Conservation (phyloP, 1,140 invertebrate species). For the Drosophila sp. region DNA sequence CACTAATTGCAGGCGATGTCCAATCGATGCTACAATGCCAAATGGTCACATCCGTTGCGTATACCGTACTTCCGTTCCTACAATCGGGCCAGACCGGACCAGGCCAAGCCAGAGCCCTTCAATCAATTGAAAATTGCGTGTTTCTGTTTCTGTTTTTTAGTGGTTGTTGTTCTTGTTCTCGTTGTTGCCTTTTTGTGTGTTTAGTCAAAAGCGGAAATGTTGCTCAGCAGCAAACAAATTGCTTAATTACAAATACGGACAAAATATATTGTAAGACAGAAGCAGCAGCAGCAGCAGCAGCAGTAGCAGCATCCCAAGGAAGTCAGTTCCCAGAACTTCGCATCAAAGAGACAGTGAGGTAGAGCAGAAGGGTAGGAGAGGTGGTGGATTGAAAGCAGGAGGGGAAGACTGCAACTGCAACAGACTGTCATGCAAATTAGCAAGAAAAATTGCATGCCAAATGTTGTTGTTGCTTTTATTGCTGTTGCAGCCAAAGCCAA, state of each 20-base stretch:
- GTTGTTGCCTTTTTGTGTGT: conserved; percentile 28
- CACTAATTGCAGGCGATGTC: conserved; percentile 58
- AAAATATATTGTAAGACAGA: conserved; percentile 43
- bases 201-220: conserved; percentile 68
- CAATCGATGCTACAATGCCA: conserved; percentile 40
- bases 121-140: conserved; percentile 45
- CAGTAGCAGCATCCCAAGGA: conserved; percentile 46
- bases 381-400: not conserved
- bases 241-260: conserved; percentile 70
- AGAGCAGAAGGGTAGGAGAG: not conserved
- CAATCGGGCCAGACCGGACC: not conserved
- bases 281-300: not conserved
- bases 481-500: conserved; percentile 18
- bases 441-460: conserved; percentile 79
- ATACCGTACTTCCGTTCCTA: conserved; percentile 20
- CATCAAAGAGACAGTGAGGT: conserved; percentile 24
- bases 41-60: conserved; percentile 66
- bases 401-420: conserved; percentile 24
- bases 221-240: conserved; percentile 70
- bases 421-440: conserved; percentile 73
- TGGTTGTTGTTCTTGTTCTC: conserved; percentile 1
- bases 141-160: not conserved
- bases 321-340: conserved; percentile 57
- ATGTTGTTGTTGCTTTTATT: conserved; percentile 48
- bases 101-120: conserved; percentile 14